phyloP scores from a whole-genome alignment of 2,797 vertebrate species.

The Myiothlypis chrysogaster region DNA sequence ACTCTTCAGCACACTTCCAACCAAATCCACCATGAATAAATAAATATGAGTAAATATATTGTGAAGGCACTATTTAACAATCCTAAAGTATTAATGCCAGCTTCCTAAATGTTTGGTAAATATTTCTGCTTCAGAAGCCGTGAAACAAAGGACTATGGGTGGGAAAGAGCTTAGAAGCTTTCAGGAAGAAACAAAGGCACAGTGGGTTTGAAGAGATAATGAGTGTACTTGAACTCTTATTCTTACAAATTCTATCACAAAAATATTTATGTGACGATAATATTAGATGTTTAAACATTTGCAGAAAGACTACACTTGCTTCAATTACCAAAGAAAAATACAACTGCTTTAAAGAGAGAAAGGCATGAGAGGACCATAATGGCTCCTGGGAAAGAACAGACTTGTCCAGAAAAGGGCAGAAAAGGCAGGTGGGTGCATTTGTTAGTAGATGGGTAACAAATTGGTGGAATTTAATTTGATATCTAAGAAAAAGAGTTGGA shows the following conservation, averaged over 20 bases:
- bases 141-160: background rate
- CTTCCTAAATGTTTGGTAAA: conserved; percentile 9
- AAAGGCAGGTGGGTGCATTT: background rate
- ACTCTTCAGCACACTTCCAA: background rate
- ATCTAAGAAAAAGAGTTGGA: background rate
- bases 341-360: background rate
- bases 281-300: background rate
- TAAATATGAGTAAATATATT: background rate
- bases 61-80: background rate
- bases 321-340: background rate
- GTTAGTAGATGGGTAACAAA: background rate
- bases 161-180: background rate
- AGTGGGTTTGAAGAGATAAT: background rate
- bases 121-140: background rate
- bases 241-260: background rate
- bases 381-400: background rate
- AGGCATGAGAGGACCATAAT: background rate
- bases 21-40: background rate
- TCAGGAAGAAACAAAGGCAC: background rate
- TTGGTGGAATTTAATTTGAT: background rate
- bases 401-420: background rate
- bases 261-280: background rate
- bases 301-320: background rate
- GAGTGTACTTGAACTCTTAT: background rate
- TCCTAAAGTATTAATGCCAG: background rate